Evolutionary conservation across 2,113 vertebrate species (phyloP).

Genomic region (Archilochus colubris): DNA sequence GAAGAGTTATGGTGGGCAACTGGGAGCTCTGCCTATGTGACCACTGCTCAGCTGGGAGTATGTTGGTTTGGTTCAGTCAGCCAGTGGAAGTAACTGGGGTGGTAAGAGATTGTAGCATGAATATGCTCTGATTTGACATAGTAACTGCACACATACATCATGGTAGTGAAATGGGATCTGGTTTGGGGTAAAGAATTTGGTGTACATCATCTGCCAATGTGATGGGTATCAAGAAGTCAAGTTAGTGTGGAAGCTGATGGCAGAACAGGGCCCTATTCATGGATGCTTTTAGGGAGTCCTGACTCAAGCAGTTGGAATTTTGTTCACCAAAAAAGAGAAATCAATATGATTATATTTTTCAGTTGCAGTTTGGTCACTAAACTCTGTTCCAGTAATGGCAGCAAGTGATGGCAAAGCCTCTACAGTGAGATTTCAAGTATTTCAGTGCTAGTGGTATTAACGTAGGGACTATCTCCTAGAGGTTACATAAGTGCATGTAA

Average conservation of each 20-base stretch:
- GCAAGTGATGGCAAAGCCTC: not conserved
- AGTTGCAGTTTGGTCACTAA: not conserved
- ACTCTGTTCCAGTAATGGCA: not conserved
- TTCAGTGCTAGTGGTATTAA: not conserved
- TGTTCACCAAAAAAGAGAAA: not conserved
- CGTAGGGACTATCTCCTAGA: fast-evolving
- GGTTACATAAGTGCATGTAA: not conserved
- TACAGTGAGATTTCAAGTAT: not conserved
- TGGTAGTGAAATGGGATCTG: not conserved
- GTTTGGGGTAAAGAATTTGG: not conserved
- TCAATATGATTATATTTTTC: not conserved
- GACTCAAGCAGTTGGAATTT: not conserved
- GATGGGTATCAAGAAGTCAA: not conserved
- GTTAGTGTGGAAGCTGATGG: not conserved
- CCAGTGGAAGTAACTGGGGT: not conserved
- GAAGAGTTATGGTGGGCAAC: not conserved
- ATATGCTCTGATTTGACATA: not conserved
- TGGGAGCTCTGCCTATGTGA: fast-evolving
- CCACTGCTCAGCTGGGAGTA: fast-evolving
- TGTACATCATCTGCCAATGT: not conserved
- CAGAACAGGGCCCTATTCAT: not conserved
- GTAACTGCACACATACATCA: not conserved
- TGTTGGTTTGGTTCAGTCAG: not conserved
- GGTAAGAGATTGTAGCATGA: not conserved
- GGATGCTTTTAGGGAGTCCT: not conserved